Evolutionary conservation across 2,797 vertebrate genomes (phyloP), one percentile per base, ranked within the genome.

Genomic region (Philypnodon macrostomus): DNA sequence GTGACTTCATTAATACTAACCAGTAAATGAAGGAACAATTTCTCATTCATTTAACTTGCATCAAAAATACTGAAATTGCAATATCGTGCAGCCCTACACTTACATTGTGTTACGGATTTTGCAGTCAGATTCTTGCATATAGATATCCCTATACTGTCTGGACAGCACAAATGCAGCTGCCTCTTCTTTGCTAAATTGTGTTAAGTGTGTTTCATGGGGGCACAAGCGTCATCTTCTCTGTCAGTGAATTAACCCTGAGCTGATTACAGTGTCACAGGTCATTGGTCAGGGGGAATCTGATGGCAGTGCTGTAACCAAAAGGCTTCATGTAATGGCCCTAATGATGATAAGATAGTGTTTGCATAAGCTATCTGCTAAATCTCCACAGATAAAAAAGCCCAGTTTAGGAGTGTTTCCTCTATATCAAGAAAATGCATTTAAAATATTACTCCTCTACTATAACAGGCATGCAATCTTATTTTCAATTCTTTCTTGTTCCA

Each of bases 271-370:
- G 57, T 52, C 64, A 42, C 67, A 41, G 69, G 35, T 49, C 49
- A 12, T 41, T 47, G 48, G 48, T 45, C 40, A 4, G 17, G 44
- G n/a, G 75, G 73, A 82, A 73, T 82, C 66, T 34, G 26, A 54
- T 2, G 47, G 30, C 18, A 37, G 41, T 17, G 47, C 60, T 30
- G 46, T 47, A 58, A 70, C 47, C 47, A 6, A 45, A 41, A 70
- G 16, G 26, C 33, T 45, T 46, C 17, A 52, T 64, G 61, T 56
- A 67, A 51, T 5, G 42, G 16, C 44, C 11, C 19, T 4, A 47
- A 62, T 47, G 44, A 9, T 46, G 58, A 68, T 39, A 57, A 56
- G 37, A 72, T 53, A 26, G 64, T 35, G 72, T 73, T 63, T 55
- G 50, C 60, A 50, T 5, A 36, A 66, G 30, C 37, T 9, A 35